Percentiles rank a stretch among this genome's conserved stretches.
These are phyloP conservation scores for Papilio demoleus DNA, from an alignment of 2,888 invertebrate genomes.

Conservation along the genomic window DNA sequence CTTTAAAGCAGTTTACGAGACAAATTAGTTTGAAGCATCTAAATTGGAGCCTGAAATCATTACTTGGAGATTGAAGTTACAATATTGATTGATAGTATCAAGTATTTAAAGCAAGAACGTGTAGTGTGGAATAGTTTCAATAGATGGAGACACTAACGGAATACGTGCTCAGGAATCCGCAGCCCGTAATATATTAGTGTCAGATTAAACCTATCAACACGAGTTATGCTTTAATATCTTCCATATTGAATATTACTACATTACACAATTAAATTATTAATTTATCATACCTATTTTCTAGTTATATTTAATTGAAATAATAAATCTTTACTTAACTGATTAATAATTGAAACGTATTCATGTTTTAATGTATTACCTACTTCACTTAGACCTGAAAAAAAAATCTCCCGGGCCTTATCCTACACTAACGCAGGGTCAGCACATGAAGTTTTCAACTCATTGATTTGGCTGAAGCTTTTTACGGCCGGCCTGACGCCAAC, in stretches of 20 bases:
- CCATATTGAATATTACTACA: slow-evolving; percentile 29
- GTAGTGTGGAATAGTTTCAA: slow-evolving; percentile 16
- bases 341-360: background rate
- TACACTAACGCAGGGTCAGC: no score
- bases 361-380: no score
- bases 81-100: background rate
- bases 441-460: no score
- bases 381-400: no score
- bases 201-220: slow-evolving; percentile 40
- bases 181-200: slow-evolving; percentile 38
- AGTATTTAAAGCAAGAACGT: background rate
- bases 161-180: slow-evolving; percentile 39
- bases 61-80: no score
- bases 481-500: no score
- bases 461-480: no score
- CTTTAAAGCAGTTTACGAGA: no score
- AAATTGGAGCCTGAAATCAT: no score
- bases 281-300: slow-evolving; percentile 12
- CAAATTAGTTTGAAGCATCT: no score
- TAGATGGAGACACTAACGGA: slow-evolving; percentile 33
- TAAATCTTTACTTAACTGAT: background rate
- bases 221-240: slow-evolving; percentile 36
- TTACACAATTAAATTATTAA: slow-evolving; percentile 36
- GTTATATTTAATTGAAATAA: background rate
- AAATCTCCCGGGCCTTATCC: no score